Percentiles rank a stretch among this genome's conserved stretches.
Conservation (phyloP, 2,888 invertebrate genomes). For the Aethes cnicana region DNA sequence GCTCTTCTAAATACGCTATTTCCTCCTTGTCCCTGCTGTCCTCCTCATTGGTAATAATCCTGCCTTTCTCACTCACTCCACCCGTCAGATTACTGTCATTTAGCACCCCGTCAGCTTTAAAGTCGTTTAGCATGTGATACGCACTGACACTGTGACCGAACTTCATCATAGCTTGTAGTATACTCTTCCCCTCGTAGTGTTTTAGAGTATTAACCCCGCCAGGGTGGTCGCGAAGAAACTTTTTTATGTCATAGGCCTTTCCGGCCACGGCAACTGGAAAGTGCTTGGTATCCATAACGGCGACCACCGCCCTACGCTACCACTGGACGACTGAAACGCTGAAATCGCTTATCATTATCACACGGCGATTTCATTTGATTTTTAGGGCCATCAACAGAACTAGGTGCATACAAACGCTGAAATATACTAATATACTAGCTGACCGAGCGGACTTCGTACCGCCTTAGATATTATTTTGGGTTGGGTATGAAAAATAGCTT, state of each 20-base stretch:
- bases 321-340: conserved; percentile 35
- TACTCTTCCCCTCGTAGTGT: conserved; percentile 78
- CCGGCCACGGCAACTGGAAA: conserved; percentile 69
- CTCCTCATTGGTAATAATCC: conserved; percentile 67
- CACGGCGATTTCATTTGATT: too few species aligned
- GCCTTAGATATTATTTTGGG: too few species aligned
- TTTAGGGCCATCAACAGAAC: too few species aligned
- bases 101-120: conserved; percentile 71
- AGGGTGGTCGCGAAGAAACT: conserved; percentile 87
- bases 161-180: conserved; percentile 78
- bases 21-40: conserved; percentile 48
- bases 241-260: conserved; percentile 84
- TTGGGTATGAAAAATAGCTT: too few species aligned
- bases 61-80: conserved; percentile 62
- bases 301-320: conserved; percentile 35
- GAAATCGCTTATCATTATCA: conserved; percentile 18
- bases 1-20: conserved; percentile 65
- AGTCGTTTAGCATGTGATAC: conserved; percentile 85
- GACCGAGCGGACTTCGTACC: too few species aligned
- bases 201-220: conserved; percentile 86
- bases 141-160: conserved; percentile 85
- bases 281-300: conserved; percentile 42
- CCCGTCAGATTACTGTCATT: conserved; percentile 71
- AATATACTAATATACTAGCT: too few species aligned
- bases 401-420: too few species aligned